These are phyloP conservation scores for Rhynchonema sp. DNA, from an alignment of 2,888 invertebrate genomes.

Conservation along the genomic window DNA sequence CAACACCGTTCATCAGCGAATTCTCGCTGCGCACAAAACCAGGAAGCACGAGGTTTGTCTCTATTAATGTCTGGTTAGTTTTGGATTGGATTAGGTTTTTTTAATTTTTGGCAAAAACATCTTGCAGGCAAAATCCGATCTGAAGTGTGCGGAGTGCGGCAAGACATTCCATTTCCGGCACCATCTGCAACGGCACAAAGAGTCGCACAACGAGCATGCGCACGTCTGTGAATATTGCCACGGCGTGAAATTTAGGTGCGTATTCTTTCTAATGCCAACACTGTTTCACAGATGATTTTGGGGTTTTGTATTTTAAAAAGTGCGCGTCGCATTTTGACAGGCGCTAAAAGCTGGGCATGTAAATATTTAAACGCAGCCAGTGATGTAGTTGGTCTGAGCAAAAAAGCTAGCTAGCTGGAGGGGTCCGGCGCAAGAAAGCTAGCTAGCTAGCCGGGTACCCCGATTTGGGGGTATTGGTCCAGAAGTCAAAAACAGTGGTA, in stretches of 20 bases:
- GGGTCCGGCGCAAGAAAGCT: too few species aligned
- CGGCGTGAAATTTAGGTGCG: too few species aligned
- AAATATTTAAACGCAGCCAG: too few species aligned
- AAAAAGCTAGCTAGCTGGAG: too few species aligned
- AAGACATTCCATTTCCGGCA: not conserved
- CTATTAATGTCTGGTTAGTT: not conserved
- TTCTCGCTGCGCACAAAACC: not conserved
- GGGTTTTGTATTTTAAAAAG: not conserved
- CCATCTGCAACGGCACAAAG: not conserved
- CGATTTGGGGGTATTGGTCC: too few species aligned
- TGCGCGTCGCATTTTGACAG: too few species aligned
- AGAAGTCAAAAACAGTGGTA: too few species aligned
- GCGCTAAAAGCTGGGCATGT: too few species aligned
- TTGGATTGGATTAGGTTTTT: not conserved
- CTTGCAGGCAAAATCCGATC: not conserved
- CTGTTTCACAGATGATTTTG: not conserved
- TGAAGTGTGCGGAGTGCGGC: not conserved
- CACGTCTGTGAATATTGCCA: not conserved
- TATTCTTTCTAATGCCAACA: too few species aligned
- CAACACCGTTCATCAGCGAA: not conserved
- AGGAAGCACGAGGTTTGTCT: not conserved
- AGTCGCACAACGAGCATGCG: not conserved
- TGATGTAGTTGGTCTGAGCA: too few species aligned
- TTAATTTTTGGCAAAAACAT: too few species aligned
- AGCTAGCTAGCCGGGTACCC: too few species aligned